A percentile compares a stretch with the other conserved stretches of the same genome.
These are phyloP conservation scores for Melipona beecheii DNA, from an alignment of 2,888 invertebrate species.

Conservation along the genomic window DNA sequence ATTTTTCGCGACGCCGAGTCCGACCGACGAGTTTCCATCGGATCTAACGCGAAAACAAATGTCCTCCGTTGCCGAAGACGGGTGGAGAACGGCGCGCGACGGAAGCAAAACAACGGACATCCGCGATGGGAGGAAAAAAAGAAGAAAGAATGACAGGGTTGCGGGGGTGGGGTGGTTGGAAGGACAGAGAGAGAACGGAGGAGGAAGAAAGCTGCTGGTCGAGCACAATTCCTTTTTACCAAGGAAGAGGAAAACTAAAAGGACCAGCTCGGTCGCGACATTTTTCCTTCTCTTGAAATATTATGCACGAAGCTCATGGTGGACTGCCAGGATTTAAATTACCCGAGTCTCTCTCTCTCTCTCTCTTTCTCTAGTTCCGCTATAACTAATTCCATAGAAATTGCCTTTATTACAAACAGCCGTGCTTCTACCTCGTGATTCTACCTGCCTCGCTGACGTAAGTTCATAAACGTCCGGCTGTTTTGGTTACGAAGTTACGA, in stretches of 20 bases:
- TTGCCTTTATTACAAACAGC: constrained; percentile 47
- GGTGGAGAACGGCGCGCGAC: background rate
- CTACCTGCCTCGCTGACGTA: background rate
- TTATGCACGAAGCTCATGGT: constrained; percentile 58
- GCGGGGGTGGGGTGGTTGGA: background rate
- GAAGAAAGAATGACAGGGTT: background rate
- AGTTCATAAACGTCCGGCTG: too few relatives aligned
- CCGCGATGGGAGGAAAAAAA: background rate
- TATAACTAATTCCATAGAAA: constrained; percentile 45
- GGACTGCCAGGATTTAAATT: constrained; percentile 58
- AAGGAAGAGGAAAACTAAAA: constrained; percentile 1
- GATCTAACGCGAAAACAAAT: constrained; percentile 70
- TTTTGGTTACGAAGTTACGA: too few relatives aligned
- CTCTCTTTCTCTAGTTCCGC: background rate
- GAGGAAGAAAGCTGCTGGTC: constrained; percentile 10
- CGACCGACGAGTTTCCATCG: constrained; percentile 65
- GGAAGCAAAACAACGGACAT: constrained; percentile 16
- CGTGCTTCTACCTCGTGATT: background rate
- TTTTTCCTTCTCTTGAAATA: constrained; percentile 64
- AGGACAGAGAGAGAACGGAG: background rate
- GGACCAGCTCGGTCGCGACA: constrained; percentile 31
- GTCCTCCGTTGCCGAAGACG: constrained; percentile 47
- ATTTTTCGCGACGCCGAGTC: constrained; percentile 56
- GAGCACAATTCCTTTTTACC: constrained; percentile 10
- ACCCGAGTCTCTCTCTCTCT: constrained; percentile 23